A percentile compares a stretch with the other conserved stretches of the same genome.
Conservation (phyloP, 2,888 invertebrate species). For the Stenodera caucasica region DNA sequence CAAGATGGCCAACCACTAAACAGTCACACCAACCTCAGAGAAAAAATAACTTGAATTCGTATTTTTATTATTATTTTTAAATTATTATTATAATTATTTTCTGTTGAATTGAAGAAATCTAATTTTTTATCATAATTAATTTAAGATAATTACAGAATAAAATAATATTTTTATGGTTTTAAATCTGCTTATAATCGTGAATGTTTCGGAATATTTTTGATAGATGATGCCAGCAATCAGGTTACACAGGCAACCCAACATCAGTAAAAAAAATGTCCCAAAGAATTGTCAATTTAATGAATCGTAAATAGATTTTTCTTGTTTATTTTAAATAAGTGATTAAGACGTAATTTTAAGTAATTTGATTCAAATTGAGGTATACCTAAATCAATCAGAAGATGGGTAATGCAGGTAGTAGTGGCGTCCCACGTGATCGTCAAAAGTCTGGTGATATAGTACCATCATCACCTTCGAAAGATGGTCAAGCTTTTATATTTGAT, state of each 20-base stretch:
- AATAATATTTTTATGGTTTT: too few species aligned
- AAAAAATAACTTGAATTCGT: too few species aligned
- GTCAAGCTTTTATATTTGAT: constrained; percentile 84
- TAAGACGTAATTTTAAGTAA: neutral
- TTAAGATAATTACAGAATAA: too few species aligned
- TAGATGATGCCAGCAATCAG: too few species aligned
- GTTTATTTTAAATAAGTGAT: neutral
- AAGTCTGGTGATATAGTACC: constrained; percentile 66
- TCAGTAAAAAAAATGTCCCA: too few species aligned
- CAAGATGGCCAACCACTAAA: neutral
- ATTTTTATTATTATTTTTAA: too few species aligned
- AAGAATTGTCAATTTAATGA: neutral
- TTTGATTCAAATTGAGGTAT: neutral
- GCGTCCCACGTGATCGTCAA: constrained; percentile 73
- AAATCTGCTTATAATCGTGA: too few species aligned
- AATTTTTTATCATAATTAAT: too few species aligned
- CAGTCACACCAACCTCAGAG: neutral
- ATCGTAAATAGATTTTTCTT: neutral
- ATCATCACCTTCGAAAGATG: constrained; percentile 67
- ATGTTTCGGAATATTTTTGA: too few species aligned
- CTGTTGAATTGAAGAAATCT: too few species aligned
- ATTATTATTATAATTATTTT: too few species aligned
- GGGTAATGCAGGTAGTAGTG: constrained; percentile 80
- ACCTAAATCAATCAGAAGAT: constrained; percentile 57
- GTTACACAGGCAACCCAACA: too few species aligned